Percentiles rank a stretch among this genome's conserved stretches.
Conservation (phyloP, 2,113 vertebrate genomes). For the Gopherus evgoodei region DNA sequence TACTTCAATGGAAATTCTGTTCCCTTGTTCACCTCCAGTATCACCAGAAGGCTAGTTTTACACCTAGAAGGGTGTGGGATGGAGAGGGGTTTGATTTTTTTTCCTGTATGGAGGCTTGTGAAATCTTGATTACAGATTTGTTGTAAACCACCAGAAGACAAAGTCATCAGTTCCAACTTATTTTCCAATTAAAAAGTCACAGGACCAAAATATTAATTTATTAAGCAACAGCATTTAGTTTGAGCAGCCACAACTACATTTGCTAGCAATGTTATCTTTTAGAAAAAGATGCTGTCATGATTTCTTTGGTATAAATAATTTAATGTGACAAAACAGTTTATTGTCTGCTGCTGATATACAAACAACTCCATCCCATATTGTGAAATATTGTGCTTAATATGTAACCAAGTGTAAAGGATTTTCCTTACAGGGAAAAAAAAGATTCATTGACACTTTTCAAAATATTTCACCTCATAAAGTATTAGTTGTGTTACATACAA, state of each 20-base stretch:
- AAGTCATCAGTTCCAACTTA: slow-evolving; percentile 60
- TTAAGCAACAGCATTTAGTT: slow-evolving; percentile 61
- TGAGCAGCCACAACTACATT: slow-evolving; percentile 28
- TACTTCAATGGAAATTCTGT: neutral
- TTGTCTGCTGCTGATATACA: slow-evolving; percentile 67
- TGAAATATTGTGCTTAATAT: slow-evolving; percentile 52
- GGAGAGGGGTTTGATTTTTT: fast-evolving
- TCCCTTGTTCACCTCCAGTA: fast-evolving
- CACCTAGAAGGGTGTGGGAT: fast-evolving
- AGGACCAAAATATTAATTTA: slow-evolving; percentile 79
- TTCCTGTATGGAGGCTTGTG: neutral
- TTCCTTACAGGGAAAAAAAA: neutral
- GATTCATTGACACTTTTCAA: slow-evolving; percentile 48
- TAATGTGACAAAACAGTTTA: slow-evolving; percentile 72
- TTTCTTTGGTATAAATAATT: slow-evolving; percentile 71
- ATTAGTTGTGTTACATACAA: slow-evolving; percentile 53
- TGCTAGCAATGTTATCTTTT: slow-evolving; percentile 13
- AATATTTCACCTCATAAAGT: slow-evolving; percentile 69
- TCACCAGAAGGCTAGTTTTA: neutral
- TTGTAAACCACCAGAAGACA: slow-evolving; percentile 37
- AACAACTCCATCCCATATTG: slow-evolving; percentile 65
- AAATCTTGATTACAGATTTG: slow-evolving; percentile 48
- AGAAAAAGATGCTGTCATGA: slow-evolving; percentile 26
- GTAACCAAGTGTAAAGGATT: slow-evolving; percentile 53
- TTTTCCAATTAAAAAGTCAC: slow-evolving; percentile 75